Evolutionary conservation across 1,140 invertebrate species (phyloP), one percentile per base, ranked within the genome.

Genomic region (Laupala kohalensis): DNA sequence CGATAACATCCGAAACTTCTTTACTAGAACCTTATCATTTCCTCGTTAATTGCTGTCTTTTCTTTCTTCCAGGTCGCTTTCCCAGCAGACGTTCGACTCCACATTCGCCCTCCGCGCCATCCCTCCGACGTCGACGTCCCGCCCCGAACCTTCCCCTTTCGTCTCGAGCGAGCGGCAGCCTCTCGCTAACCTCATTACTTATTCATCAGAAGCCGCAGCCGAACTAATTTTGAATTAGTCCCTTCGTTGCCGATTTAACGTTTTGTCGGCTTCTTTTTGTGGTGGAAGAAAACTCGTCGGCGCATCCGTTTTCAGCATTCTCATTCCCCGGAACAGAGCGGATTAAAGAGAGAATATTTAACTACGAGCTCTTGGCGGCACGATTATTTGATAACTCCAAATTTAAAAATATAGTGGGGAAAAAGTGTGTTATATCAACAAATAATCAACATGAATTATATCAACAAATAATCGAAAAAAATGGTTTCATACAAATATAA

Each of bases 1-100:
- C 27, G 71, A 72, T 72, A 72, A 72, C 66, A 72, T 72, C 71
- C 71, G 3, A n/a, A 53, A 19, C 27, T 29, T 68, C 67, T 68
- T 68, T 68, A 68, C n/a, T 71, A 15, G 64, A 53, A 19, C 26
- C 25, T 66, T 62, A 19, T 27, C 27, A n/a, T 68, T 68, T 23
- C 28, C 23, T 30, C 67, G 28, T 68, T 68, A 68, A 68, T 68
- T 68, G 28, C 15, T 30, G 67, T 37, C 67, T 68, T 30, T 68
- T n/a, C 23, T 19, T 66, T 27, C 24, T 37, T 37, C 27, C 67
- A 37, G 29, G 28, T 30, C 29, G 37, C 19, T 23, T 68, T 68
- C 67, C 27, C 29, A 26, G 26, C 9, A n/a, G n/a, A n/a, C n/a
- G n/a, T n/a, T 70, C 28, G 68, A 28, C 28, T 29, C 65, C 6